A percentile compares a stretch with the other conserved stretches of the same genome.
These are phyloP conservation scores for Raja brachyura DNA, from an alignment of 2,113 vertebrate genomes.

Conservation along the genomic window DNA sequence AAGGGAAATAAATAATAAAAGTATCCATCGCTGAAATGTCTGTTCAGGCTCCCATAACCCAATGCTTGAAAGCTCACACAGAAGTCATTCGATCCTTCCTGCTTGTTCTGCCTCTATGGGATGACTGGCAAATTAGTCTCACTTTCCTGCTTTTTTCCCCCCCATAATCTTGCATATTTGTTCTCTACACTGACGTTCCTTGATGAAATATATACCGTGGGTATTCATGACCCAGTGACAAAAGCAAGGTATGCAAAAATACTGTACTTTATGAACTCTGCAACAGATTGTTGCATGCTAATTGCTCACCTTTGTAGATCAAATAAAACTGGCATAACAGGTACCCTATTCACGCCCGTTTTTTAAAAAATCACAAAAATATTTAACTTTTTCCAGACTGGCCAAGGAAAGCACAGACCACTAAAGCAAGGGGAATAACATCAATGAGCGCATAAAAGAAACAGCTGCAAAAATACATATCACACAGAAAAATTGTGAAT, in stretches of 20 bases:
- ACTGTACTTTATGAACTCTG: not conserved
- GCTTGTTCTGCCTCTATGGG: not conserved
- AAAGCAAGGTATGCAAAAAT: not conserved
- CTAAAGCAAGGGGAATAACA: not conserved
- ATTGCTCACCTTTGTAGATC: not conserved
- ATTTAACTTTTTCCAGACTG: not conserved
- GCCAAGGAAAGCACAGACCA: not conserved
- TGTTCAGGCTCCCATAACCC: not conserved
- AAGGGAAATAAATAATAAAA: too few species aligned
- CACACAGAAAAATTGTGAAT: not conserved
- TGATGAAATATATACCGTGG: not conserved
- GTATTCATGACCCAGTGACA: not conserved
- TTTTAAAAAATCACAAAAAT: not conserved
- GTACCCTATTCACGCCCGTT: not conserved
- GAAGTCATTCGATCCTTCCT: not conserved
- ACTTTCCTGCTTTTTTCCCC: not conserved
- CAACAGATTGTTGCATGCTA: not conserved
- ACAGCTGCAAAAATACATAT: not conserved
- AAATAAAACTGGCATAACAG: not conserved
- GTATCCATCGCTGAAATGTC: too few species aligned
- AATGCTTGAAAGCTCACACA: not conserved
- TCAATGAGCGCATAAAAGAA: not conserved
- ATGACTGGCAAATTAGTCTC: not conserved
- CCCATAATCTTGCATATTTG: not conserved
- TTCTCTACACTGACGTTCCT: not conserved